Evolutionary conservation across 64 coral and sea anemone species (phyloP).

Genomic region (Hydrozoanthus tunicans): DNA sequence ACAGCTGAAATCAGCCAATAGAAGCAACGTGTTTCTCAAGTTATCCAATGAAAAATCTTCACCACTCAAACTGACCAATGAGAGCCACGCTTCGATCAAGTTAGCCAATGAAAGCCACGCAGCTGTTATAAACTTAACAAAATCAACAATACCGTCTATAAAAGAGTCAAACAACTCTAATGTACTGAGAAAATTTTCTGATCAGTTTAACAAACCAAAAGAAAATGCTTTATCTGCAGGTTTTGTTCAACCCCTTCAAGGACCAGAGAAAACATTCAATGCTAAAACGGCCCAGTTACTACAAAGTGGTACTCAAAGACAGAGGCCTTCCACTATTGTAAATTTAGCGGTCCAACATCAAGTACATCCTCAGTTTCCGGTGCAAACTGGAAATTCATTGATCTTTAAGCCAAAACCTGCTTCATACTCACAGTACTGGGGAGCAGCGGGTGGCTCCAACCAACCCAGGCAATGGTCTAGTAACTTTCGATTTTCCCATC

Average conservation of each 20-base stretch:
- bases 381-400: conserved; percentile 7
- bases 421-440: conserved; percentile 3
- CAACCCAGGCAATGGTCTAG: neutral
- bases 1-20: neutral
- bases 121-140: conserved; percentile 2
- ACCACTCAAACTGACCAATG: neutral
- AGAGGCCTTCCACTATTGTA: neutral
- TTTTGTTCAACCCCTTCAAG: neutral
- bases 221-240: neutral
- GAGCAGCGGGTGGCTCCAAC: neutral
- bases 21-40: neutral
- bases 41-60: neutral
- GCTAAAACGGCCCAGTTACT: neutral
- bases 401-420: neutral
- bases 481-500: neutral
- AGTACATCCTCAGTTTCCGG: neutral
- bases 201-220: neutral
- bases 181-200: neutral
- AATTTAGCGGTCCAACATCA: conserved; percentile 2
- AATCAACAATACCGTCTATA: conserved; percentile 12
- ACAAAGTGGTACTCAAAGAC: neutral
- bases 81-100: neutral
- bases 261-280: neutral
- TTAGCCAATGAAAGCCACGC: neutral
- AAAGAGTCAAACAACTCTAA: neutral